A percentile compares a stretch with the other conserved stretches of the same genome.
phyloP scores from a whole-genome alignment of 2,113 vertebrate species.

The Apeltes quadracus region DNA sequence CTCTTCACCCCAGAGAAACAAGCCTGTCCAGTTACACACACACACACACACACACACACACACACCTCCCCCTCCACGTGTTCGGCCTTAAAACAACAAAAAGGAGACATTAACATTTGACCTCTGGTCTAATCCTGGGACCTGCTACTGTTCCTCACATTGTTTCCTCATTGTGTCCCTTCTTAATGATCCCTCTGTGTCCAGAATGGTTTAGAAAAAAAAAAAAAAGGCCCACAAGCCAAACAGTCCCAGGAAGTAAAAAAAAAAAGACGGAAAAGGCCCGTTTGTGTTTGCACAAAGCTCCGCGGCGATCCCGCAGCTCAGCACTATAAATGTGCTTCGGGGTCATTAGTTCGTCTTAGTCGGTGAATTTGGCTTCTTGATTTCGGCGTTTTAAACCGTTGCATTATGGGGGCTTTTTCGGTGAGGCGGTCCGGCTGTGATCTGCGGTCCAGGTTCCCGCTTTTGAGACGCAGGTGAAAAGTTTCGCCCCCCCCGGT shows the following conservation, averaged over 20 bases:
- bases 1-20: constrained; percentile 22
- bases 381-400: too few species aligned
- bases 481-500: neutral
- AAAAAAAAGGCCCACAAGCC: neutral
- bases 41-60: constrained; percentile 31
- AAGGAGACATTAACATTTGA: constrained; percentile 65
- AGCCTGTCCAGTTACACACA: constrained; percentile 12
- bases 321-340: neutral
- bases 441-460: neutral
- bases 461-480: neutral
- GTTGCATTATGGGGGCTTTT: too few species aligned
- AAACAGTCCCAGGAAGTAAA: neutral
- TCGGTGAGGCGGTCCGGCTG: too few species aligned
- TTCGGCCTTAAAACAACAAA: constrained; percentile 44
- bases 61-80: constrained; percentile 46
- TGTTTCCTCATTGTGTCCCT: constrained; percentile 53
- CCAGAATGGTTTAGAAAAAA: neutral
- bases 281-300: neutral
- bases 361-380: too few species aligned
- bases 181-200: constrained; percentile 29
- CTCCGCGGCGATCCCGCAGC: too few species aligned
- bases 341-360: neutral
- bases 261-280: neutral
- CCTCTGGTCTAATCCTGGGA: constrained; percentile 56
- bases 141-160: constrained; percentile 62